Conservation (phyloP, 2,113 vertebrate species). For the Mirounga angustirostris region DNA sequence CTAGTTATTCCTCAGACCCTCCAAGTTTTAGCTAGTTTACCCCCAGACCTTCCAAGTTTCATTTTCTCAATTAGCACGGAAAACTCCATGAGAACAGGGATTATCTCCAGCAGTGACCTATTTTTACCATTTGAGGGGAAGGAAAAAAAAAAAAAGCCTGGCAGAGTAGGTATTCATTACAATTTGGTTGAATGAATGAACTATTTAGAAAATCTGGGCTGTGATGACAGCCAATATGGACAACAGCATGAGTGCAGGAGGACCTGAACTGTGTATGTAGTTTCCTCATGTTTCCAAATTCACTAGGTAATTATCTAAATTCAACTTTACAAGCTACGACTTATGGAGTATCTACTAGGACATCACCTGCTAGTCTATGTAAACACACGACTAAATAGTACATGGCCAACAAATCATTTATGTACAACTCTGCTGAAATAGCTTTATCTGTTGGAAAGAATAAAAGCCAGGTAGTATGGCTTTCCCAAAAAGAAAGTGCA, state of each 20-base stretch:
- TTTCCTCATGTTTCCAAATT: slow-evolving; percentile 22
- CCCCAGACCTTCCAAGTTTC: not conserved
- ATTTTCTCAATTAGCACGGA: slow-evolving; percentile 13
- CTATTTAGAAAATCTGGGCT: not conserved
- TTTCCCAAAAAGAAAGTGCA: slow-evolving; percentile 23
- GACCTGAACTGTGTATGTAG: not conserved
- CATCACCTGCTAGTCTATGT: not conserved
- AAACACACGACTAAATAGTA: not conserved
- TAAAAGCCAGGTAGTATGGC: not conserved
- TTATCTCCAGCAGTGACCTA: not conserved
- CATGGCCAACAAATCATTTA: not conserved
- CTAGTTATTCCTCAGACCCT: not conserved
- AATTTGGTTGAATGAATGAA: slow-evolving; percentile 25
- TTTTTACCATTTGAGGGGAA: not conserved
- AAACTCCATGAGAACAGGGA: not conserved
- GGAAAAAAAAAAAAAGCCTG: not conserved
- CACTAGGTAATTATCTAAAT: slow-evolving; percentile 26
- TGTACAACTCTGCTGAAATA: not conserved
- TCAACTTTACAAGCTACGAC: not conserved
- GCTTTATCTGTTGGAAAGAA: not conserved
- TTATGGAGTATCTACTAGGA: not conserved
- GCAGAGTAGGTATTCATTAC: slow-evolving; percentile 17
- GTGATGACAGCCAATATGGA: not conserved
- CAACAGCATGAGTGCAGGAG: not conserved
- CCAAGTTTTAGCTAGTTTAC: not conserved